Evolutionary conservation across 1,140 invertebrate species (phyloP).

Genomic region (Chlorops oryzae): DNA sequence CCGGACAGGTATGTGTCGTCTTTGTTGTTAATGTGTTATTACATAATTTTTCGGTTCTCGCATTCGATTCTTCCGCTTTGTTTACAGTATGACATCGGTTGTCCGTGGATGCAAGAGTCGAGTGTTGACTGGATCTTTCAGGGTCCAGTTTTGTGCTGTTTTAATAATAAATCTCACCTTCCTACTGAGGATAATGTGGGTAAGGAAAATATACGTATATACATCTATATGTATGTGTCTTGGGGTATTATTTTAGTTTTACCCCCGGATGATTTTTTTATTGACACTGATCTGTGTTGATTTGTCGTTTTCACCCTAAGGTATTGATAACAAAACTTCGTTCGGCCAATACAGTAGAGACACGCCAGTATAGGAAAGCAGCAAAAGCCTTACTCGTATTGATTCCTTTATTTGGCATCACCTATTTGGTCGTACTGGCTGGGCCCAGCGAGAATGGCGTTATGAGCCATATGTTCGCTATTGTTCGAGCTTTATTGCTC

Average conservation of each 20-base stretch:
- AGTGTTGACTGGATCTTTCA: constrained; percentile 76
- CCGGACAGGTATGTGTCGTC: constrained; percentile 11
- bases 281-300: too few relatives aligned
- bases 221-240: too few relatives aligned
- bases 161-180: constrained; percentile 80
- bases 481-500: constrained; percentile 63
- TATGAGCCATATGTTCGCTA: constrained; percentile 58
- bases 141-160: constrained; percentile 63
- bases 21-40: too few relatives aligned
- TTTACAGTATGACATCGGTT: constrained; percentile 44
- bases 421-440: constrained; percentile 73
- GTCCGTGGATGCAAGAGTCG: constrained; percentile 67
- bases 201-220: too few relatives aligned
- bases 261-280: too few relatives aligned
- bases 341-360: constrained; percentile 78
- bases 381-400: constrained; percentile 81
- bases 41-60: too few relatives aligned
- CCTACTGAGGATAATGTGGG: constrained; percentile 87
- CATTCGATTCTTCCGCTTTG: too few relatives aligned
- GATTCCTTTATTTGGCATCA: constrained; percentile 80
- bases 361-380: constrained; percentile 81
- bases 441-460: constrained; percentile 63
- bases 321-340: constrained; percentile 87
- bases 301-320: too few relatives aligned
- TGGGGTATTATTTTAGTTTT: too few relatives aligned